Evolutionary conservation across 2,888 invertebrate genomes (phyloP).

Genomic region (Clistopyga incitator): DNA sequence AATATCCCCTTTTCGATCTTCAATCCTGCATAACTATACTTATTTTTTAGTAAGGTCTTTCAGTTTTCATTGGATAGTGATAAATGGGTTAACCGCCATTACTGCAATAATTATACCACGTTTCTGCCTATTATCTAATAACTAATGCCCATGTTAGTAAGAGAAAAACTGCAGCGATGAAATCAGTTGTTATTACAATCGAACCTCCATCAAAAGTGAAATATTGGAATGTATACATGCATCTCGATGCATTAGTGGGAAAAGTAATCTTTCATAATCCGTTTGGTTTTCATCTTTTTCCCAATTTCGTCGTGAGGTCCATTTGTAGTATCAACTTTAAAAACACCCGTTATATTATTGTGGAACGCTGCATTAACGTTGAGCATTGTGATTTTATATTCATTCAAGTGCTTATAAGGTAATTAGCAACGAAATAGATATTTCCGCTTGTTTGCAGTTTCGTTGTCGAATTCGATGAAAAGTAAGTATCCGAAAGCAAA

Average conservation of each 20-base stretch:
- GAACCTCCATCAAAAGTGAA: not conserved
- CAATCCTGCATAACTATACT: not conserved
- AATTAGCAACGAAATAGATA: conserved; percentile 2
- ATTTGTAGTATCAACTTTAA: not conserved
- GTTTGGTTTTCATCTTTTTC: too few species aligned
- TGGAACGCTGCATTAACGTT: not conserved
- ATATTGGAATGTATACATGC: too few species aligned
- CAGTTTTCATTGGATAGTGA: not conserved
- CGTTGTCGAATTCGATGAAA: not conserved
- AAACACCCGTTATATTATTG: not conserved
- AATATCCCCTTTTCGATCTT: not conserved
- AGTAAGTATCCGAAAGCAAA: not conserved
- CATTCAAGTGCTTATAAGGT: not conserved
- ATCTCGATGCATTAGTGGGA: too few species aligned
- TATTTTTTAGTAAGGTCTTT: not conserved
- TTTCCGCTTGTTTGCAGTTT: not conserved
- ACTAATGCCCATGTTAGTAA: not conserved
- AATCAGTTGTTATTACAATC: not conserved
- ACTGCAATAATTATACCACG: conserved; percentile 2
- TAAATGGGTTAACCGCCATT: not conserved
- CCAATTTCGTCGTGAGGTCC: not conserved
- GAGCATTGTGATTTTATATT: conserved; percentile 8
- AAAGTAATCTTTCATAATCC: too few species aligned
- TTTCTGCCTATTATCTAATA: not conserved
- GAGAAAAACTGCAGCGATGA: not conserved